Percentiles rank a stretch among this genome's conserved stretches.
phyloP scores from a whole-genome alignment of 2,113 vertebrate species.

The Eolophus roseicapilla region DNA sequence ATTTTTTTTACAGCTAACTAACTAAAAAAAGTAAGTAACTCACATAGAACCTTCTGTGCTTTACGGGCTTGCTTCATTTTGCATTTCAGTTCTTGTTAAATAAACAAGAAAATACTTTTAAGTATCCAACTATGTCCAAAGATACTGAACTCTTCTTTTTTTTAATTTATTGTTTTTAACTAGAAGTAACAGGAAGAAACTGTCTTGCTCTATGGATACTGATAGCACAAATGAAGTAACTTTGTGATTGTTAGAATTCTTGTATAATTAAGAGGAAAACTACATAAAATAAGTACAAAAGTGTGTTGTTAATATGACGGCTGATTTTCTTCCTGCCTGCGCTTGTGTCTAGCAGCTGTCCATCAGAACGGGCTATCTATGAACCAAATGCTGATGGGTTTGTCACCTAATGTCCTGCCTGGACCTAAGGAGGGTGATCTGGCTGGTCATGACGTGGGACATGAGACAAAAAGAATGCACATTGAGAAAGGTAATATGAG shows the following conservation, averaged over 20 bases:
- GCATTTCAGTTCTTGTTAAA: neutral
- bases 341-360: constrained; percentile 75
- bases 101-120: neutral
- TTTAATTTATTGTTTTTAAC: neutral
- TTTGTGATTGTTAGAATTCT: neutral
- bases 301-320: neutral
- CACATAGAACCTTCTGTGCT: neutral
- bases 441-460: constrained; percentile 92
- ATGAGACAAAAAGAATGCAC: constrained; percentile 94
- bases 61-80: neutral
- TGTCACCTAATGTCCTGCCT: constrained; percentile 92
- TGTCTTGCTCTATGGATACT: neutral
- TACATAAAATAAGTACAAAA: neutral
- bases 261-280: neutral
- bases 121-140: neutral
- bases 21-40: neutral
- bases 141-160: neutral
- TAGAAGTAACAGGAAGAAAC: neutral
- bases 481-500: constrained; percentile 89
- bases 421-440: constrained; percentile 97
- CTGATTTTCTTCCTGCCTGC: constrained; percentile 29
- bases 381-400: constrained; percentile 95
- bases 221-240: neutral
- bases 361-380: constrained; percentile 97
- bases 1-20: neutral